Base-by-base conservation (phyloP, 2,113 vertebrate species). In the Corythoichthys haematopterus region DNA sequence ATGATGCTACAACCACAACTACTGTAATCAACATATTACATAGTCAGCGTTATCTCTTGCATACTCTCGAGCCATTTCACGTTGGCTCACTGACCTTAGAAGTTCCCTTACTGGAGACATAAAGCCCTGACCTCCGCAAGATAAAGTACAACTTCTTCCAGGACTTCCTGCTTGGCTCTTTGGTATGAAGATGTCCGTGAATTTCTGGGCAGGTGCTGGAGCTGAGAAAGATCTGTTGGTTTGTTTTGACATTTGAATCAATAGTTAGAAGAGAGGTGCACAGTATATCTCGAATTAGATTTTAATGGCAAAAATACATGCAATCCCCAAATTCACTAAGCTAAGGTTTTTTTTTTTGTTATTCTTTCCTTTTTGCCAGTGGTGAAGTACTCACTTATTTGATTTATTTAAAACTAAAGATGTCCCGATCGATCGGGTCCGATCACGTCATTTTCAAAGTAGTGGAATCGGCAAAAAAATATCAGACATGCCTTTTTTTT, bases 131-230 rank as follows among this genome's bases (percentile, higher is more conserved):
- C 88, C 96, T 92, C 90, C 97, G 91, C 75, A 99, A 87, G 68
- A 99, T 83, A 92, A 98, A 99, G 83, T 94, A 99, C 79, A 92
- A 77, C 88, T 94, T 98, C 88, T 94, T 99, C 96, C 96, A 99
- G 0, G 94, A 93, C 74, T 98, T 99, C 80, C 92, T 96, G 58
- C 94, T 94, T 73, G 93, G 95, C 67, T 99, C 97, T 89, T 94
- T 98, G 74, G 92, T 92, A 66, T 98, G 92, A 75, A 99, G 93
- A 82, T 94, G 93, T 63, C 96, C 95, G 67, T 98, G 95, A 74
- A 99, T 93, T 90, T 99, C 96, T 68, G 97, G 96, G 87, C 94
- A 98, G 0, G 93, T 93, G 86, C 93, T 96, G 85, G 95, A 94
- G 87, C 93, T 95, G 82, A 99, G 87, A 89, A 98, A 98, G 72